These are phyloP conservation scores for Nannoperca australis DNA, from an alignment of 2,797 vertebrate genomes.

Conservation along the genomic window DNA sequence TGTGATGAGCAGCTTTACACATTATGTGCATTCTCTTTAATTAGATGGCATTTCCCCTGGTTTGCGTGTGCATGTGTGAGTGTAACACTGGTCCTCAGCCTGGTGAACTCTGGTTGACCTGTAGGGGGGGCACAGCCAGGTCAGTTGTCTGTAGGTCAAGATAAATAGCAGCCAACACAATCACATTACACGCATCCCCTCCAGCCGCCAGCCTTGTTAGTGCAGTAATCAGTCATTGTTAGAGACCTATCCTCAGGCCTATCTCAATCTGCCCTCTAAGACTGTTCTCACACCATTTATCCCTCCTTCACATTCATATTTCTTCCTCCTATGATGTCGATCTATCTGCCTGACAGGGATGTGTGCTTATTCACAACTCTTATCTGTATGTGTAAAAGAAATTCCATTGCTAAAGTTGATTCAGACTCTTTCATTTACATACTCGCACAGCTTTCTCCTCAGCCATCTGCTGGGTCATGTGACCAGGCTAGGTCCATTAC, in stretches of 20 bases:
- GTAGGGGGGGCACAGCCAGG: conserved; percentile 72
- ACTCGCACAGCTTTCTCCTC: conserved; percentile 60
- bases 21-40: not conserved
- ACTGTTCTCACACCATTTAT: conserved; percentile 56
- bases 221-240: conserved; percentile 87
- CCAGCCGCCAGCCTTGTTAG: conserved; percentile 83
- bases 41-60: not conserved
- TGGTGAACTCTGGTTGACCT: conserved; percentile 85
- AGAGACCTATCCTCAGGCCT: conserved; percentile 65
- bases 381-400: conserved; percentile 8
- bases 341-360: not conserved
- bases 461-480: conserved; percentile 92
- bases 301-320: conserved; percentile 30
- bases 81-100: conserved; percentile 45
- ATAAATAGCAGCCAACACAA: conserved; percentile 84
- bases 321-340: conserved; percentile 2
- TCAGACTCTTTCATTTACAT: conserved; percentile 50
- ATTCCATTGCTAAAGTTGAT: conserved; percentile 33
- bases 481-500: conserved; percentile 86
- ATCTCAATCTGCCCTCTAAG: conserved; percentile 78
- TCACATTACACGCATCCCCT: conserved; percentile 85
- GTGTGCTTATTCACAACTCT: not conserved
- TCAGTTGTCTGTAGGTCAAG: conserved; percentile 86
- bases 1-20: not conserved
- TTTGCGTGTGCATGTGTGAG: not conserved